Evolutionary conservation across 1,140 invertebrate species (phyloP).

Genomic region (Stratiolaelaps scimitus): DNA sequence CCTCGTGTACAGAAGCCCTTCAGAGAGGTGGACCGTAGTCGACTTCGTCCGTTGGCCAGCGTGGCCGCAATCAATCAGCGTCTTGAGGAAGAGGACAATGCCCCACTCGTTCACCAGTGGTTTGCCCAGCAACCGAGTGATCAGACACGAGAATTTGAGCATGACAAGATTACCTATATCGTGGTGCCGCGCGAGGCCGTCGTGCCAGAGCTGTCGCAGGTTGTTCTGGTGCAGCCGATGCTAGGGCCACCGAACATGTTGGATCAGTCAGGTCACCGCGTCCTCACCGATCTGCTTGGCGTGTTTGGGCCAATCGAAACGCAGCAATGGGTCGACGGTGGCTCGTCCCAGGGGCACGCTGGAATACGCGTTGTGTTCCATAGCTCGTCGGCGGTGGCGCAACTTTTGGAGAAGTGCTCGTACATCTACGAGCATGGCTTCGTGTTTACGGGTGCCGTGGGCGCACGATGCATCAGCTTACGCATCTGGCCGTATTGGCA

Average conservation of each 20-base stretch:
- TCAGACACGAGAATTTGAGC: neutral
- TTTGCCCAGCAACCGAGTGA: constrained; percentile 3
- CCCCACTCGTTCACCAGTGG: constrained; percentile 1
- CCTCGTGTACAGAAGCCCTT: neutral
- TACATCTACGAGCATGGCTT: neutral
- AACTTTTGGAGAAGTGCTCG: constrained; percentile 9
- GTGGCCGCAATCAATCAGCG: neutral
- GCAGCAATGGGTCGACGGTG: neutral
- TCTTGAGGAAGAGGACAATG: neutral
- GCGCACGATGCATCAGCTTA: neutral
- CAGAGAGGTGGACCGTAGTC: neutral
- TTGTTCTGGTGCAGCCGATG: neutral
- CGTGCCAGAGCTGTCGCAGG: neutral
- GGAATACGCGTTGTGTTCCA: neutral
- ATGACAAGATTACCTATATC: constrained; percentile 6
- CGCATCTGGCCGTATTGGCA: neutral
- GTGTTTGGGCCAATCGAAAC: neutral
- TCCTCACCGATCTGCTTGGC: neutral
- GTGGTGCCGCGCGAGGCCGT: neutral
- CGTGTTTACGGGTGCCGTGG: neutral
- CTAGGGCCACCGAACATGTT: neutral
- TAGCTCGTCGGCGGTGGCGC: neutral
- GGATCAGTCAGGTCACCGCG: neutral
- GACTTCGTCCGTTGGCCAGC: neutral
- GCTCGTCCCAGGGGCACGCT: no score